Conservation (phyloP, 2,797 vertebrate species). For the Lycodopsis pacificus region DNA sequence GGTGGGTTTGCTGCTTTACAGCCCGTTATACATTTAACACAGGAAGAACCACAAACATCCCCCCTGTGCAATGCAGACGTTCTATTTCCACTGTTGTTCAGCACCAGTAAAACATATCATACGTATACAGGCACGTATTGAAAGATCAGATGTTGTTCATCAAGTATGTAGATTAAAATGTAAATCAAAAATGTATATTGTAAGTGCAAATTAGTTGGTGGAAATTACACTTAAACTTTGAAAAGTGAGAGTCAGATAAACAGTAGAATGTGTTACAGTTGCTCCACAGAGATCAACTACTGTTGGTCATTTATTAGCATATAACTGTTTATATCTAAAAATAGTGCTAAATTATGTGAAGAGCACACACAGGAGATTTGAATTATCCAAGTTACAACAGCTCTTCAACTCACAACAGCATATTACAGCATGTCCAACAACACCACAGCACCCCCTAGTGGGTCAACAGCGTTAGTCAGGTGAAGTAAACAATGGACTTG, state of each 20-base stretch:
- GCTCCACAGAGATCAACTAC: not conserved
- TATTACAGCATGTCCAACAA: not conserved
- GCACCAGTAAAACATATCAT: not conserved
- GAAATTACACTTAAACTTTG: not conserved
- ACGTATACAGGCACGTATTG: not conserved
- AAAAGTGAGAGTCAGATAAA: not conserved
- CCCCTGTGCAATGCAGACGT: constrained; percentile 15
- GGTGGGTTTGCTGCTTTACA: constrained; percentile 43
- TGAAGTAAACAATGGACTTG: not conserved
- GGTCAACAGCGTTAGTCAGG: not conserved
- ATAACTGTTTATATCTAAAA: not conserved
- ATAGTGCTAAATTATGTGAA: not conserved
- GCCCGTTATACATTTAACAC: constrained; percentile 26
- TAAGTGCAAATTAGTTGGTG: not conserved
- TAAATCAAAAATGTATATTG: not conserved
- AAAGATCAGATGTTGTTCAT: constrained; percentile 10
- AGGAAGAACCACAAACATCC: constrained; percentile 22
- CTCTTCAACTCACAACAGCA: constrained; percentile 2
- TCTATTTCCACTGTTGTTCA: not conserved
- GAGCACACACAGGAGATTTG: not conserved
- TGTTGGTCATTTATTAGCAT: not conserved
- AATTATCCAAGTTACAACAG: not conserved
- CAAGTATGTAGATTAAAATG: not conserved
- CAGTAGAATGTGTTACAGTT: not conserved
- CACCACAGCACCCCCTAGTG: constrained; percentile 64